A percentile compares a stretch with the other conserved stretches of the same genome.
These are phyloP conservation scores for Heterohyrax brucei DNA, from an alignment of 2,797 vertebrate species.

Conservation along the genomic window DNA sequence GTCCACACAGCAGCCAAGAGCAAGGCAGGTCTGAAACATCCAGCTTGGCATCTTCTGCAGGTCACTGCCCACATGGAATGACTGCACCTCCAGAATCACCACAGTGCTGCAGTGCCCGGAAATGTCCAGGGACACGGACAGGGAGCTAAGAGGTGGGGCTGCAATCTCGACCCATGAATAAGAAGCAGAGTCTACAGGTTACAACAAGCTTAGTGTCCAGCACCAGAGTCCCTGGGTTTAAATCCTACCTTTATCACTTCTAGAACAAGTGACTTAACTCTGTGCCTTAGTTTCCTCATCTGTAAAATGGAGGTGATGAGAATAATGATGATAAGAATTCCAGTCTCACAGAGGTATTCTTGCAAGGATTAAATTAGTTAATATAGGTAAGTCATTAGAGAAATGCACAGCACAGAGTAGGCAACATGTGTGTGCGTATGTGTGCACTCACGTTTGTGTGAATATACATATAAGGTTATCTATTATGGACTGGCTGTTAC, in stretches of 20 bases:
- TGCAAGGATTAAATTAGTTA: not conserved
- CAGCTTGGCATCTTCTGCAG: not conserved
- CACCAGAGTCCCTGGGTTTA: not conserved
- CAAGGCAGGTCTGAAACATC: not conserved
- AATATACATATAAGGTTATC: not conserved
- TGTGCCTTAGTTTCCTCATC: not conserved
- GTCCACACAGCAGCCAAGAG: not conserved
- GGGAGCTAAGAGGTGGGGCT: not conserved
- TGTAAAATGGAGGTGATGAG: not conserved
- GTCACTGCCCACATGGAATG: not conserved
- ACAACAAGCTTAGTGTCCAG: not conserved
- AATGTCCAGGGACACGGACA: not conserved
- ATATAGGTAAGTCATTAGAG: too few relatives aligned
- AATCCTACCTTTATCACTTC: not conserved
- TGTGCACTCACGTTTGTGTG: too few relatives aligned
- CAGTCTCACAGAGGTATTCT: not conserved
- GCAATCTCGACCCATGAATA: not conserved
- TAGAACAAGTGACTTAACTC: not conserved
- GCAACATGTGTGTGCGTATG: too few relatives aligned
- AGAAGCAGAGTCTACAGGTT: not conserved
- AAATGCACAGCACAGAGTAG: rapidly evolving
- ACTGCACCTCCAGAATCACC: not conserved
- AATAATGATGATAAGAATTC: not conserved
- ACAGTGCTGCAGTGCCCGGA: not conserved
- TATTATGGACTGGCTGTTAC: rapidly evolving